Conservation (phyloP, 2,797 vertebrate species). For the Anolis apletophallus region DNA sequence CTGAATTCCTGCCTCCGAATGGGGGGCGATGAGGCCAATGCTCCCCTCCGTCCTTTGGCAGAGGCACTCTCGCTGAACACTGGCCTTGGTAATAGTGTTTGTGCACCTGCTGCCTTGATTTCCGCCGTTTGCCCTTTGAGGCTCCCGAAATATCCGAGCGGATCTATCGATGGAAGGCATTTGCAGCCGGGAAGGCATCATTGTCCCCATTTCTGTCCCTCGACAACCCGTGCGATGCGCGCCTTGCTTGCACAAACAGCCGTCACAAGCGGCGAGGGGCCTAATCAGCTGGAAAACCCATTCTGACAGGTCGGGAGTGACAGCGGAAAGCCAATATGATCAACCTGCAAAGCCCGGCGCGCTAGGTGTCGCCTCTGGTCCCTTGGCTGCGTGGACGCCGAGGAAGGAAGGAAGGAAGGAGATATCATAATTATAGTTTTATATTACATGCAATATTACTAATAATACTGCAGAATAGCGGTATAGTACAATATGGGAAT, state of each 20-base stretch:
- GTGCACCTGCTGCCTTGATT: not conserved
- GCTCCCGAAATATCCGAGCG: not conserved
- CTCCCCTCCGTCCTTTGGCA: not conserved
- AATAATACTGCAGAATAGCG: too few species aligned
- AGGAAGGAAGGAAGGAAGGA: too few species aligned
- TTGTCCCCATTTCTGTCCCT: not conserved
- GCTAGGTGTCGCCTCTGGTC: not conserved
- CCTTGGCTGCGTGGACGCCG: too few species aligned
- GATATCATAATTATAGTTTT: too few species aligned
- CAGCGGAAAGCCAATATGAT: slow-evolving; percentile 6
- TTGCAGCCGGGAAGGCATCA: too few species aligned
- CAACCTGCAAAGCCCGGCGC: not conserved
- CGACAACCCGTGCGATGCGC: too few species aligned
- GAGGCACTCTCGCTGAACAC: not conserved
- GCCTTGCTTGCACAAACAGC: not conserved
- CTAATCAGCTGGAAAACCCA: not conserved
- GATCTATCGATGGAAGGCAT: not conserved
- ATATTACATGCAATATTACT: too few species aligned
- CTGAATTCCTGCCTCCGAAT: too few species aligned
- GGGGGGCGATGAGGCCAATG: too few species aligned
- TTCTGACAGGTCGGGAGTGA: slow-evolving; percentile 21
- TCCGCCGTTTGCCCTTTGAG: not conserved
- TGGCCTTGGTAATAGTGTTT: too few species aligned
- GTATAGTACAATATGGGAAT: too few species aligned
- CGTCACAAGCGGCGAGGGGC: too few species aligned